Base-by-base conservation (phyloP, 2,888 invertebrate genomes). In the Synanthedon formicaeformis region DNA sequence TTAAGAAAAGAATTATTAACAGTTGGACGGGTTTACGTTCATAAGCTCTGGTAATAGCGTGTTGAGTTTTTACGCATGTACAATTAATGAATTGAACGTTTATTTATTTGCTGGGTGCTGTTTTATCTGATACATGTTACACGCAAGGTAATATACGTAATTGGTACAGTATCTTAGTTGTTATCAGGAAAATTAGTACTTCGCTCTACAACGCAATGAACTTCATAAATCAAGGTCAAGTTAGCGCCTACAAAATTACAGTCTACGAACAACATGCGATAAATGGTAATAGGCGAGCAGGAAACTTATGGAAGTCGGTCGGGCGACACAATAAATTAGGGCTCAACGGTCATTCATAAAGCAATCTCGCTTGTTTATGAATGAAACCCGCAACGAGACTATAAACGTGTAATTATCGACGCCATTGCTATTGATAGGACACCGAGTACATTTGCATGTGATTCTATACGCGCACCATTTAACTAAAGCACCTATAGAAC, bases 1-100 rank as follows among this genome's bases (percentile, higher is more conserved):
- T 85, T 82, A 85, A 76, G 74, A 70, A 73, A 70, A 71, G 74
- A 80, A 78, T 76, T 80, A 82, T 81, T 76, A 82, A 77, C 73
- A 73, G 67, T 67, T 63, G 64, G 75, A 78, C 78, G 75, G 72
- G 78, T 82, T 81, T 78, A 74, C 69, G 70, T 71, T 75, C 75
- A 75, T 79, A 78, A 76, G 69, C 73, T 67, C 67, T 57, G 65
- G 66, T 73, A 73, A 72, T 75, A 71, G 70, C 71, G 67, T 68
- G 71, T 69, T 67, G 69, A 67, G 67, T 73, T 77, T 76, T 75
- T 73, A 74, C 63, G 61, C 62, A 60, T 73, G 69, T 70, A 66
- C 63, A 66, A 66, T 62, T 78, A 75, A 79, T 76, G 71, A 76
- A 80, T 80, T 76, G 67, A 72, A 77, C 71, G 70, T 73, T 74